Percentiles rank a stretch among this genome's conserved stretches.
Evolutionary conservation across 2,888 invertebrate genomes (phyloP).

Genomic region (Rotaria sp.): DNA sequence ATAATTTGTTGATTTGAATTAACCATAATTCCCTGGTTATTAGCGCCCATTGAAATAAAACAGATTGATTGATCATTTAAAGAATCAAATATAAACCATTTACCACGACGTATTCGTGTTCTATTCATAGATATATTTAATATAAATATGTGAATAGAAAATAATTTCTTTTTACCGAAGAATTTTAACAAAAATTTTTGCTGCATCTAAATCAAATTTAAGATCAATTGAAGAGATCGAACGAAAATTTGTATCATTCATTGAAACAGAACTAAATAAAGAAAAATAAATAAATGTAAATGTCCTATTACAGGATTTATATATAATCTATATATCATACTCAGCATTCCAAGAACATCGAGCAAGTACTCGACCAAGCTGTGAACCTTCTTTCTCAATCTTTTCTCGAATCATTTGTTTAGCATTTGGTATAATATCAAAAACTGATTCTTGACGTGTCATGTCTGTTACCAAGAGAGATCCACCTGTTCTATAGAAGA

Average conservation of each 20-base stretch:
- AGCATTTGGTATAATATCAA: background rate
- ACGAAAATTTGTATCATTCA: background rate
- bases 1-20: background rate
- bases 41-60: background rate
- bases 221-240: background rate
- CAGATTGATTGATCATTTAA: background rate
- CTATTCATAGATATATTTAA: background rate
- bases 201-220: slow-evolving; percentile 6
- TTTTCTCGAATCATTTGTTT: background rate
- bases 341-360: slow-evolving; percentile 3
- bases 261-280: background rate
- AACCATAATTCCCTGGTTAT: background rate
- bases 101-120: background rate
- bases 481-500: background rate
- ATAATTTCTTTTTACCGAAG: background rate
- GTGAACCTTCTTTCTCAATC: slow-evolving; percentile 20
- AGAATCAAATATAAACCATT: slow-evolving; percentile 20
- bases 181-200: slow-evolving; percentile 21
- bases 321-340: background rate
- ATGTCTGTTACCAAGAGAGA: slow-evolving; percentile 18
- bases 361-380: background rate
- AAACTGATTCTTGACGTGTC: background rate
- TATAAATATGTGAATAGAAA: too few species aligned
- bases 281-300: background rate
- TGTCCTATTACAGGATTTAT: background rate